Base-by-base conservation (phyloP, 2,888 invertebrate species). In the Hemistola chrysoprasaria region DNA sequence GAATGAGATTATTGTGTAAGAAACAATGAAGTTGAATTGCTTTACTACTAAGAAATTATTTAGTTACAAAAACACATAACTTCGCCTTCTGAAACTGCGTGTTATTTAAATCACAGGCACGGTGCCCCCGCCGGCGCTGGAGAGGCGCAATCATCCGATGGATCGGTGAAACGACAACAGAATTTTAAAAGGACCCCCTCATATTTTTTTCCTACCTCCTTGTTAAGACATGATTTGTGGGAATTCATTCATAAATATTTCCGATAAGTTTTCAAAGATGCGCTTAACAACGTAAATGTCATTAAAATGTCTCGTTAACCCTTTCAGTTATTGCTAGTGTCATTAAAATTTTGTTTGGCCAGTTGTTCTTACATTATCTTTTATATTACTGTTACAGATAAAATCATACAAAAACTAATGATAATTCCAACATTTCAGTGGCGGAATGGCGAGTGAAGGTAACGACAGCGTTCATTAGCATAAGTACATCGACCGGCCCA, bases 401-500 rank as follows among this genome's bases (percentile, higher is more conserved):
- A 45, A 35, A 35, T 38, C 8, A 16, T 5, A 41, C 10, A 38
- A 47, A 44, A 40, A 38, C 22, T 9, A 29, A 5, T 5, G 23
- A 43, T 32, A 20, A 47, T 47, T 37, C 29, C 8, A 38, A 34
- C 45, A 53, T 39, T 30, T 40, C 48, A 49, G 59, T n/a, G n/a
- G n/a, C n/a, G n/a, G n/a, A n/a, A n/a, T n/a, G n/a, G n/a, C n/a
- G n/a, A n/a, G n/a, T n/a, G n/a, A n/a, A 66, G 53, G 62, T 69
- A 78, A 71, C 65, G 67, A 74, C 69, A 69, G 50, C 56, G 56
- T 64, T 73, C 71, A 81, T 80, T 76, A 78, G 62, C 62, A 53
- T 62, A 64, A 65, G 57, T 58, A 65, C 42, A 42, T 49, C 65
- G 66, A 63, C 62, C 59, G 62, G 58, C 63, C 67, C 74, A 63